A percentile compares a stretch with the other conserved stretches of the same genome.
Evolutionary conservation across 2,113 vertebrate genomes (phyloP).

Genomic region (Rhabdornis inornatus): DNA sequence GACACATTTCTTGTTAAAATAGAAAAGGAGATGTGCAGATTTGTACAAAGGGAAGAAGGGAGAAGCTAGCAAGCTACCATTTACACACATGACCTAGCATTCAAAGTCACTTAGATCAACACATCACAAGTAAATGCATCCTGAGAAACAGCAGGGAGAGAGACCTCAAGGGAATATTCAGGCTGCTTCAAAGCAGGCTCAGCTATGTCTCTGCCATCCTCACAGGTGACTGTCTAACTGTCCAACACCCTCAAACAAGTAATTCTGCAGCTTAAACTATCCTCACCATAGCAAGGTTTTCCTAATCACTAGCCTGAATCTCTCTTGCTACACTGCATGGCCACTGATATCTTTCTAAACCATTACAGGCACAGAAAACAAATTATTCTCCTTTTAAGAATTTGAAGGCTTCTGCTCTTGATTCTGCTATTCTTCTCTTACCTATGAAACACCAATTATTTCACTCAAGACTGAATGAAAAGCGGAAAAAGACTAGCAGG

Average conservation of each 20-base stretch:
- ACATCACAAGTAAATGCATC: background rate
- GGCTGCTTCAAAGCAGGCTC: slow-evolving; percentile 1
- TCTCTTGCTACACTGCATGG: background rate
- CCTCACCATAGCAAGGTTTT: background rate
- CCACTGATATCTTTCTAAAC: background rate
- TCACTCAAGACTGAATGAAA: background rate
- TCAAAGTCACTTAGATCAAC: background rate
- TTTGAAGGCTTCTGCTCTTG: background rate
- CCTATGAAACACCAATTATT: background rate
- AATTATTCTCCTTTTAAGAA: background rate
- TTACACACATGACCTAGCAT: background rate
- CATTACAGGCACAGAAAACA: background rate
- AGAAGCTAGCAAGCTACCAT: background rate
- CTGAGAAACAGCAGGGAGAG: background rate
- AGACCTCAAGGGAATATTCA: background rate
- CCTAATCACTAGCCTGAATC: background rate
- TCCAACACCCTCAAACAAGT: background rate
- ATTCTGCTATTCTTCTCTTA: background rate
- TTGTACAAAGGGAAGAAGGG: background rate
- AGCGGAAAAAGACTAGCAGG: background rate
- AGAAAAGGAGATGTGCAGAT: background rate
- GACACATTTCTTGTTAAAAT: background rate
- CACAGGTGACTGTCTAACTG: background rate
- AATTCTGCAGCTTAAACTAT: background rate
- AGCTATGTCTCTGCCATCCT: background rate